Base-by-base conservation (phyloP, 2,888 invertebrate genomes). In the Pseudococcus longispinus region DNA sequence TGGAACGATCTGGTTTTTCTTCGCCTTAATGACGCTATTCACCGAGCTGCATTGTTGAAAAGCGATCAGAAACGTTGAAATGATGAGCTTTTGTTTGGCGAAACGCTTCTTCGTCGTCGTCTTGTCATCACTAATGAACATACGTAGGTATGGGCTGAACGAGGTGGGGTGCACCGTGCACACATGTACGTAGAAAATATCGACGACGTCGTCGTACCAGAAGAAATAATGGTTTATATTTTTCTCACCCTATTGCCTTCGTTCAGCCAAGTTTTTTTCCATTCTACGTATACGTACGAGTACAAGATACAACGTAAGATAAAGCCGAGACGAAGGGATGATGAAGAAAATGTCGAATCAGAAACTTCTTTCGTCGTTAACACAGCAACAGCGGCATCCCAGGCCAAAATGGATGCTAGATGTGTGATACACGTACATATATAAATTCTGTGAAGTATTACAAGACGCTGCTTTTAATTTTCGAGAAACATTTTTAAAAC, bases 1-100 rank as follows among this genome's bases (percentile, higher is more conserved):
- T 65, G 65, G 65, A 84, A 60, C 84, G 70, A 70, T 85, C 84
- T 85, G 84, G 84, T 85, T 85, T 65, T 85, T 85, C 84, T 85
- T 65, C 84, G 65, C 65, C 70, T 65, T 85, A 85, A 85, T 85
- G 84, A 85, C 70, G 84, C 84, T 85, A 85, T 85, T 84, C 84
- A 84, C 84, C 32, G 60, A 60, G 32, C n/a, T 23, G 60, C 55
- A 84, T 84, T 84, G 84, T 84, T 84, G 26, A 84, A 37, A 32
- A 55, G 55, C 84, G 60, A 84, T 84, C 84, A 60, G 84, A 84
- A 84, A 70, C 55, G 32, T 60, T 84, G 37, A 84, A 84, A 84
- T 60, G 84, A 60, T 55, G 55, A 42, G 37, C 6, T 84, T 60
- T 60, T 84, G 29, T 32, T 84, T 65, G 77, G 32, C 77, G 77